Conservation (phyloP, 2,113 vertebrate genomes). For the Scalopus aquaticus region DNA sequence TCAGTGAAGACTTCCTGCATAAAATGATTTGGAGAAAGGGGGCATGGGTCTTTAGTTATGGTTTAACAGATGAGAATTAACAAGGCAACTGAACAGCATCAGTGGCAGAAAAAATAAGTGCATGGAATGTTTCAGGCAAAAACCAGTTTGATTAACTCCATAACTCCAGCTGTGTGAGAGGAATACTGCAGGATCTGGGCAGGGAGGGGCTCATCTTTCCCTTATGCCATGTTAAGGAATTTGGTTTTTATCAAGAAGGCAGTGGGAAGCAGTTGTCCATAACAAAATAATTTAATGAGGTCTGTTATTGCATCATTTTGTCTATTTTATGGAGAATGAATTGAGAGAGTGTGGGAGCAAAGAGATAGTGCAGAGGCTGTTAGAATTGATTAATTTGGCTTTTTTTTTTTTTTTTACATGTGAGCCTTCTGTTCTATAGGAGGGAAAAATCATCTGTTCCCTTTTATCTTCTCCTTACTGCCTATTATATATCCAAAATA, state of each 20-base stretch:
- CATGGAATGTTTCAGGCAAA: background rate
- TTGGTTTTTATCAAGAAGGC: constrained; percentile 23
- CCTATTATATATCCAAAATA: too few species aligned
- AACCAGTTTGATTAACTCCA: background rate
- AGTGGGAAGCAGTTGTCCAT: background rate
- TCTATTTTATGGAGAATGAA: background rate
- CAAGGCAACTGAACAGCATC: background rate
- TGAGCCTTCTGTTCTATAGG: background rate
- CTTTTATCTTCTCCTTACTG: background rate
- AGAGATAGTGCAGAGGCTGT: background rate
- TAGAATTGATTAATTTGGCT: constrained; percentile 2
- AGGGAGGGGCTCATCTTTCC: background rate
- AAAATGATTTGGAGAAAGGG: background rate
- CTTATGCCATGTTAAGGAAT: background rate
- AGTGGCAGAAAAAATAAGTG: background rate
- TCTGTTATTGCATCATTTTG: background rate
- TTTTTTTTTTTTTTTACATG: background rate
- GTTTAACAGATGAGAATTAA: background rate
- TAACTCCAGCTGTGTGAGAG: background rate
- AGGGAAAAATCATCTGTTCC: background rate
- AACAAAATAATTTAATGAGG: background rate
- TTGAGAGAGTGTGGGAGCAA: background rate
- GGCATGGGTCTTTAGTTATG: background rate
- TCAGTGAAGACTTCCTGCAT: background rate
- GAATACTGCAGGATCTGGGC: background rate